Percentiles rank a stretch among this genome's conserved stretches.
Evolutionary conservation across 2,113 vertebrate genomes (phyloP).

Genomic region (Thunnus maccoyii): DNA sequence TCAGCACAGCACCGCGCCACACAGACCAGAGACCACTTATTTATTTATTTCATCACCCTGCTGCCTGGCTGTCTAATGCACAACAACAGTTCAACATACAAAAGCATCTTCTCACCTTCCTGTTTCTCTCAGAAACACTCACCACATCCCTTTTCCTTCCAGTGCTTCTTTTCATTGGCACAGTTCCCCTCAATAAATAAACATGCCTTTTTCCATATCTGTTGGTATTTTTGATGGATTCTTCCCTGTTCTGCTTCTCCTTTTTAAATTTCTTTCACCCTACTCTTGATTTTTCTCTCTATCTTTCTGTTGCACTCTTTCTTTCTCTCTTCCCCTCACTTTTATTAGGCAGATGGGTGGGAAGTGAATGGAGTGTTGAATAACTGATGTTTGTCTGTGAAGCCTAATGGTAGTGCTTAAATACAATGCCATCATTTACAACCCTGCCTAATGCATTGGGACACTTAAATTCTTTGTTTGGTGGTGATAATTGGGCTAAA

Average conservation of each 20-base stretch:
- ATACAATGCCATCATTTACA: conserved; percentile 82
- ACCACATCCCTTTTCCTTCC: conserved; percentile 47
- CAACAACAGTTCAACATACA: conserved; percentile 78
- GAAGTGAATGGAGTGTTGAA: conserved; percentile 75
- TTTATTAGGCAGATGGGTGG: conserved; percentile 81
- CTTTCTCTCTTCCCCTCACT: conserved; percentile 42
- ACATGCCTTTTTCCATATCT: conserved; percentile 43
- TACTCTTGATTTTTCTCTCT: conserved; percentile 23
- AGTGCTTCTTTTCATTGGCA: conserved; percentile 35
- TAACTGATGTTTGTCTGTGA: conserved; percentile 80
- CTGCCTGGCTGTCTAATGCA: conserved; percentile 79
- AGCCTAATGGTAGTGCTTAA: conserved; percentile 80
- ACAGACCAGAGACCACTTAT: conserved; percentile 80
- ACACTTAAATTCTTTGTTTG: conserved; percentile 83
- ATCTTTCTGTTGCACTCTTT: neutral
- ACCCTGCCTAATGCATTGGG: conserved; percentile 80
- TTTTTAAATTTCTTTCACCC: conserved; percentile 22
- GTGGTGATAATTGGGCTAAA: conserved; percentile 82
- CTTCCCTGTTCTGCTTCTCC: neutral
- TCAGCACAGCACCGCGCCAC: conserved; percentile 69
- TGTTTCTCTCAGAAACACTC: conserved; percentile 39
- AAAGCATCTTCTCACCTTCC: conserved; percentile 67
- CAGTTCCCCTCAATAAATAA: conserved; percentile 24
- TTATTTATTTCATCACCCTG: conserved; percentile 87
- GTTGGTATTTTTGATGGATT: conserved; percentile 21